Conservation (phyloP, 2,797 vertebrate genomes). For the Psittacula echo region DNA sequence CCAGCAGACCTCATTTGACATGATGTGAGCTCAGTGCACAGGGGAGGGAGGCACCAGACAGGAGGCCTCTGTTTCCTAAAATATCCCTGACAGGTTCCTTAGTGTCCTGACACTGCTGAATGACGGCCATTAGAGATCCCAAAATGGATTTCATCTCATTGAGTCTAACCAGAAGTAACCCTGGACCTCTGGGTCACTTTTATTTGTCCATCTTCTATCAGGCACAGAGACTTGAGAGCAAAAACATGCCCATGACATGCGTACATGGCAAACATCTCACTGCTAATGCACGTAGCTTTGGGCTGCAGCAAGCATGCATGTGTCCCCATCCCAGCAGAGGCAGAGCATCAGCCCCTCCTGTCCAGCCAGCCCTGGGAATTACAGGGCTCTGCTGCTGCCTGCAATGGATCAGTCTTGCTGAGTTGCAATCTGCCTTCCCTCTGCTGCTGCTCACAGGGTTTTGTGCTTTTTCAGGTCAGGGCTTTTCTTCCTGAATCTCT, state of each 20-base stretch:
- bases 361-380: not conserved
- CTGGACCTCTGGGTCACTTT: not conserved
- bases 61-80: constrained; percentile 16
- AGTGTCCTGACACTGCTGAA: not conserved
- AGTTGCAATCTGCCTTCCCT: not conserved
- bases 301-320: not conserved
- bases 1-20: constrained; percentile 13
- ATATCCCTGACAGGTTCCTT: constrained; percentile 52
- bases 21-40: not conserved
- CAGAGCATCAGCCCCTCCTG: accelerated
- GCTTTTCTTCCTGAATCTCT: not conserved
- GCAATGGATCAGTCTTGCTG: not conserved
- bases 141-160: not conserved
- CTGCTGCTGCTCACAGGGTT: not conserved
- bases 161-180: not conserved
- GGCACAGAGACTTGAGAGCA: not conserved
- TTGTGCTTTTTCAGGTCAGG: not conserved
- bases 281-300: accelerated
- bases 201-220: not conserved
- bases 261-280: accelerated
- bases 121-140: not conserved
- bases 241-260: not conserved
- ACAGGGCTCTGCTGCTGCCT: not conserved
- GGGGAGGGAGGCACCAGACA: not conserved
- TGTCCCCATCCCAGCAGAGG: accelerated